Base-by-base conservation (phyloP, 2,797 vertebrate species). In the Liparis tanakae region DNA sequence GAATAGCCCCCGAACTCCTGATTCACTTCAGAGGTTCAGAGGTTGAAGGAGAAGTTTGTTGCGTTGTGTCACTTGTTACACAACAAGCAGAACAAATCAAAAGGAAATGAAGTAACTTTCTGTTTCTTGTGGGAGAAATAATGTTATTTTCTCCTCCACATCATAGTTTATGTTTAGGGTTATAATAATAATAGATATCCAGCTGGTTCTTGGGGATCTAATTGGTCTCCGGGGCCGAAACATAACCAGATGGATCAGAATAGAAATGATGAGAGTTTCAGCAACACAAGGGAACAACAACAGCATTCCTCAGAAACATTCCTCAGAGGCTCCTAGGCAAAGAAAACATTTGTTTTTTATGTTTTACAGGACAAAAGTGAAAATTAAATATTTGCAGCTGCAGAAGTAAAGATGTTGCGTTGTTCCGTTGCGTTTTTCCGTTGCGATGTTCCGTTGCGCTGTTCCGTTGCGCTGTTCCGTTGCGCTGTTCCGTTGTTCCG, bases 141-240 rank as follows among this genome's bases (percentile, higher is more conserved):
- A 7, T 7, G 18, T 9, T 1, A n/a, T 44, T 33, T 44, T 17
- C 9, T 43, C 57, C 50, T 58, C 15, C 22, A 50, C 76, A 70
- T 22, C 53, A 37, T 15, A 14, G 36, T 71, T 74, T 76, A 84
- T 72, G 64, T 87, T 88, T 76, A 7, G 55, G 37, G 39, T 30
- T 30, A 30, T 30, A 30, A 30, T 30, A 30, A 30, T 39, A 70
- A 77, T 63, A 78, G 77, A 81, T 36, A 75, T 54, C 59, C 13
- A 2, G 67, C 64, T 18, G 48, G 44, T 67, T 72, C 59, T 72
- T 67, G 41, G 68, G 37, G 37, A 37, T 39, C 62, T 68, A 72
- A 85, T 70, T 7, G 57, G 25, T 73, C 81, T 78, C 65, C 0
- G 18, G 72, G 64, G 78, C 61, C 25, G 78, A 82, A 81, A 81